A percentile compares a stretch with the other conserved stretches of the same genome.
Conservation (phyloP, 2,113 vertebrate genomes). For the Sceloporus tristichus region DNA sequence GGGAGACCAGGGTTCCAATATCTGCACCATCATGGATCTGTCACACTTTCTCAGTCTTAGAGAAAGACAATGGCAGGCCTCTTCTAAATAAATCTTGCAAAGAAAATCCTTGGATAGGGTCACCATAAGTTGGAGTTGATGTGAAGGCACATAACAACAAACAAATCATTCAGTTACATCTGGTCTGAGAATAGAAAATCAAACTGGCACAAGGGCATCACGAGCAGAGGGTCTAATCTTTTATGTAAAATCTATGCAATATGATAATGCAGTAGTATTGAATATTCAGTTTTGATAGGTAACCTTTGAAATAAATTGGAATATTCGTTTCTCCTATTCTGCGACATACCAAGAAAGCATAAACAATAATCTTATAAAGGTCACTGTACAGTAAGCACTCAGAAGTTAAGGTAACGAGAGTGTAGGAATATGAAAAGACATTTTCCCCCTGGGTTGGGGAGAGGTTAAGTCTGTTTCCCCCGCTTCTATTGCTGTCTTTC, state of each 20-base stretch:
- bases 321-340: constrained; percentile 76
- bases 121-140: too few species aligned
- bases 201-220: constrained; percentile 55
- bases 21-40: too few species aligned
- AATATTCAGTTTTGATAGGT: constrained; percentile 82
- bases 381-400: constrained; percentile 73
- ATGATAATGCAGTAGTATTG: constrained; percentile 77
- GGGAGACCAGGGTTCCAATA: too few species aligned
- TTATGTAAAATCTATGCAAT: constrained; percentile 68
- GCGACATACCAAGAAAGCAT: constrained; percentile 72
- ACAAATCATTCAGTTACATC: neutral
- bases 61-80: too few species aligned
- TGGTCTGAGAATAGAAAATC: constrained; percentile 29
- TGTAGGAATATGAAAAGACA: constrained; percentile 62
- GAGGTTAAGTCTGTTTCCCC: constrained; percentile 52
- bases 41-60: too few species aligned
- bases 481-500: constrained; percentile 43
- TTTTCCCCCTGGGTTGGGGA: constrained; percentile 10
- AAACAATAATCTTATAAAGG: constrained; percentile 84
- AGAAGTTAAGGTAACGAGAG: constrained; percentile 60
- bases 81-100: too few species aligned
- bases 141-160: too few species aligned
- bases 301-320: constrained; percentile 89
- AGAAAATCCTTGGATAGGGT: too few species aligned
- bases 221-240: constrained; percentile 56